phyloP scores from a whole-genome alignment of 2,888 invertebrate species.

The Agrochola circellaris region DNA sequence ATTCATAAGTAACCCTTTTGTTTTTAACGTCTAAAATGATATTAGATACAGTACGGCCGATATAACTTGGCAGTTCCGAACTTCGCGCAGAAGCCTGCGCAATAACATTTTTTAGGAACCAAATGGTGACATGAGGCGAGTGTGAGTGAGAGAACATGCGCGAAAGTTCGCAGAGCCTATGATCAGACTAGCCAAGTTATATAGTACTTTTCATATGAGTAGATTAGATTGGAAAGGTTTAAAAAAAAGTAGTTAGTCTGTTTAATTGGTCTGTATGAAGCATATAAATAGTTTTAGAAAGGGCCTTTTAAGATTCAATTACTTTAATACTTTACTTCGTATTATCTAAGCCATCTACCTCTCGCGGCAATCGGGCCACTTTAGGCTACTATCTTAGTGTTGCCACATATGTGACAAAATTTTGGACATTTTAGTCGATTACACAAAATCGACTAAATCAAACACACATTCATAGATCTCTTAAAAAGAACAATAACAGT shows the following conservation, averaged over 20 bases:
- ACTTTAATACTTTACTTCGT: conserved; percentile 59
- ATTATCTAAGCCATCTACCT: conserved; percentile 22
- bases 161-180: too few species aligned
- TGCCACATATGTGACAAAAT: conserved; percentile 23
- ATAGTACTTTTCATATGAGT: conserved; percentile 2
- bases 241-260: conserved; percentile 14
- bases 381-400: conserved; percentile 21
- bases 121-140: too few species aligned
- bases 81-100: too few species aligned
- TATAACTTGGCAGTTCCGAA: too few species aligned
- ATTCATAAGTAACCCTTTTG: conserved; percentile 4
- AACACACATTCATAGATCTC: conserved; percentile 45
- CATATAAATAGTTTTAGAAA: conserved; percentile 26
- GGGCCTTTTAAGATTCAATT: conserved; percentile 40
- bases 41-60: too few species aligned
- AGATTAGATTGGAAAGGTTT: background rate
- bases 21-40: too few species aligned
- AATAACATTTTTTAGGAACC: too few species aligned
- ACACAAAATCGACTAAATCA: conserved; percentile 52
- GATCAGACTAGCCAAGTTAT: too few species aligned
- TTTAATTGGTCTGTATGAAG: conserved; percentile 28
- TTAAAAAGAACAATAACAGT: conserved; percentile 45
- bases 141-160: too few species aligned
- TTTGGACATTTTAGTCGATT: conserved; percentile 50
- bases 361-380: conserved; percentile 8